A percentile compares a stretch with the other conserved stretches of the same genome.
Conservation (phyloP, 2,888 invertebrate genomes). For the Sarcophaga subvicina region DNA sequence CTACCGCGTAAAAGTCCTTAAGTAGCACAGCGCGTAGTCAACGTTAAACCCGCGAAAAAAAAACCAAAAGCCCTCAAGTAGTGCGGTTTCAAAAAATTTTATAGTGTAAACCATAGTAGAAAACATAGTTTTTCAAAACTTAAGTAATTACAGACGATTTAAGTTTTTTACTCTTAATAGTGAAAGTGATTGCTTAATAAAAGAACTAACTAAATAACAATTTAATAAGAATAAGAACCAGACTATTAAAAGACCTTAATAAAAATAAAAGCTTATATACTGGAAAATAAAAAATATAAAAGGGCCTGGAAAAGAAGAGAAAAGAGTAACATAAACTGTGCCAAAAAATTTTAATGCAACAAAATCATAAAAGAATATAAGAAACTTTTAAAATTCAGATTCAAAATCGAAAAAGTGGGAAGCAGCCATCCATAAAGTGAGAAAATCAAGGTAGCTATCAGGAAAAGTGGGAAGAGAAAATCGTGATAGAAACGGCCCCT, state of each 20-base stretch:
- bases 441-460: neutral
- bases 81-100: too few relatives aligned
- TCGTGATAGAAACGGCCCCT: neutral
- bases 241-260: conserved; percentile 6
- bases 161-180: neutral
- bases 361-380: neutral
- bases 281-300: neutral
- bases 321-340: conserved; percentile 2
- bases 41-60: neutral
- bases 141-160: conserved; percentile 3
- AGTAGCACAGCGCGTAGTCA: conserved; percentile 9
- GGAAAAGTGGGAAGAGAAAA: conserved; percentile 7
- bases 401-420: neutral
- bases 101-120: too few relatives aligned
- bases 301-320: neutral
- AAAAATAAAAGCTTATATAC: conserved; percentile 1
- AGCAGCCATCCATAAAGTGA: conserved; percentile 3
- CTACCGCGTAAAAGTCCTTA: conserved; percentile 7
- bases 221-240: conserved; percentile 6
- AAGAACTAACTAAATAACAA: conserved; percentile 18
- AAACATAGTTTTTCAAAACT: too few relatives aligned
- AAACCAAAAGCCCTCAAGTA: too few relatives aligned
- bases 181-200: neutral
- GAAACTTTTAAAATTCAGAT: conserved; percentile 3
- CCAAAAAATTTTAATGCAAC: neutral